These are phyloP conservation scores for Perccottus glenii DNA, from an alignment of 2,113 vertebrate species.

Conservation along the genomic window DNA sequence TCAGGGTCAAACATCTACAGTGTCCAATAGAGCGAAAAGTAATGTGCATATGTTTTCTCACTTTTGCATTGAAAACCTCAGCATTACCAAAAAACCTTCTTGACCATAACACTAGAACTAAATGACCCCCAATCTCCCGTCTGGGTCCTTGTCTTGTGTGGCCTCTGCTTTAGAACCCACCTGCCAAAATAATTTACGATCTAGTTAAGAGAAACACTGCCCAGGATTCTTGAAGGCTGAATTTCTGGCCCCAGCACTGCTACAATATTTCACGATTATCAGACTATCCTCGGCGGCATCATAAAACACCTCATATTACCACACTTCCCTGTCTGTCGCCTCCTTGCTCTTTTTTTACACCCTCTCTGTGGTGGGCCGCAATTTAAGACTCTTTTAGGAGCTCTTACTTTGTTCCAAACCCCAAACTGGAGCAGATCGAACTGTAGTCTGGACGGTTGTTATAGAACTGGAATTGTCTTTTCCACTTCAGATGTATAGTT, in stretches of 20 bases:
- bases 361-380: conserved; percentile 60
- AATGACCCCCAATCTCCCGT: conserved; percentile 28
- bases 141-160: conserved; percentile 51
- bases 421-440: conserved; percentile 27
- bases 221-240: conserved; percentile 73
- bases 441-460: conserved; percentile 19
- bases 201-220: conserved; percentile 72
- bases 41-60: not conserved
- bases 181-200: conserved; percentile 80
- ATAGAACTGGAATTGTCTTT: not conserved
- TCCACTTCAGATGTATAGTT: conserved; percentile 3
- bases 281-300: conserved; percentile 75
- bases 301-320: conserved; percentile 79
- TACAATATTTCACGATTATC: conserved; percentile 82
- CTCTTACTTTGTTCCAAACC: conserved; percentile 27
- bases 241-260: conserved; percentile 70
- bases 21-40: conserved; percentile 6
- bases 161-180: conserved; percentile 62
- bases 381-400: conserved; percentile 36
- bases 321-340: conserved; percentile 67
- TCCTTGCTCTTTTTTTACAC: conserved; percentile 42
- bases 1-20: conserved; percentile 25
- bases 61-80: not conserved
- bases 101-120: not conserved
- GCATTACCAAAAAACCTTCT: not conserved